Conservation (phyloP, 2,113 vertebrate species). For the Phyllopteryx taeniolatus region DNA sequence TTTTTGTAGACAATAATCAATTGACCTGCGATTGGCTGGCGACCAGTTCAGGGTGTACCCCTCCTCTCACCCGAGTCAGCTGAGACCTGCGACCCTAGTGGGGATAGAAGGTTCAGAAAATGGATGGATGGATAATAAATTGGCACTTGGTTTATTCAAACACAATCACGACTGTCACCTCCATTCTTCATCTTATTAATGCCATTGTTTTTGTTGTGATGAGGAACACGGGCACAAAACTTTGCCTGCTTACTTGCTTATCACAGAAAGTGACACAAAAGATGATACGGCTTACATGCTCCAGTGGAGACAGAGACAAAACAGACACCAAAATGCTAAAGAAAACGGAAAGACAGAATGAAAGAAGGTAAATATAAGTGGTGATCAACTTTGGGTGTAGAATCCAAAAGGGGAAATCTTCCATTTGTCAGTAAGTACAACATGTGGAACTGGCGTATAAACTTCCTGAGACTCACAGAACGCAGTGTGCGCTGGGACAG, state of each 20-base stretch:
- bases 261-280: conserved; percentile 46
- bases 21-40: not conserved
- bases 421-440: not conserved
- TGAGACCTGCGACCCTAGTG: no score
- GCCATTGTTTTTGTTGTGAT: conserved; percentile 35
- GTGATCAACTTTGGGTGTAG: conserved; percentile 12
- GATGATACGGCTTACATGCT: conserved; percentile 25
- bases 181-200: not conserved
- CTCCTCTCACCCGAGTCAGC: no score
- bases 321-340: conserved; percentile 6
- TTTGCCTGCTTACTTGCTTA: conserved; percentile 47
- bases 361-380: conserved; percentile 27
- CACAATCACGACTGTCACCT: not conserved
- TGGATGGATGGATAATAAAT: not conserved
- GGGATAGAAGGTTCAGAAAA: not conserved
- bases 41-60: no score
- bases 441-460: conserved; percentile 11
- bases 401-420: not conserved
- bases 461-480: conserved; percentile 24
- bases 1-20: not conserved
- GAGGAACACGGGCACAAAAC: conserved; percentile 42
- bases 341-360: conserved; percentile 3
- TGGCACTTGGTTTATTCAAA: not conserved
- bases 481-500: conserved; percentile 40
- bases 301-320: conserved; percentile 20